These are phyloP conservation scores for Falco rusticolus DNA, from an alignment of 2,797 vertebrate genomes.

Conservation along the genomic window DNA sequence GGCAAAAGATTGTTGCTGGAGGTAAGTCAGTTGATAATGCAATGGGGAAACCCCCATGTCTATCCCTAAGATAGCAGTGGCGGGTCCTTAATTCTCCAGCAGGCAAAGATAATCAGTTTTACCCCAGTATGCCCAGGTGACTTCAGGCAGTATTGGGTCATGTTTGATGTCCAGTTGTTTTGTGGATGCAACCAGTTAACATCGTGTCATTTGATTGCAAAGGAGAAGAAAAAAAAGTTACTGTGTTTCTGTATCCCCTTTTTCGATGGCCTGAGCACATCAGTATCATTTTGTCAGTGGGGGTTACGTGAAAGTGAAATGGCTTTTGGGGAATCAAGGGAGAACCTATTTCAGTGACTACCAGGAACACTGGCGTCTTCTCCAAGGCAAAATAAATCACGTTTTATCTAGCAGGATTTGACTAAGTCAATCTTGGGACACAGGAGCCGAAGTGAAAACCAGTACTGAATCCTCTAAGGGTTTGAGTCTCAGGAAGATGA, in stretches of 20 bases:
- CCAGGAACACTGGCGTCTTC: background rate
- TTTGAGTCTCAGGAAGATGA: background rate
- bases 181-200: background rate
- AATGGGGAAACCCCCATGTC: accelerated
- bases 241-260: background rate
- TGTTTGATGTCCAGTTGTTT: background rate
- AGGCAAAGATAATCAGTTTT: background rate
- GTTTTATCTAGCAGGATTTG: background rate
- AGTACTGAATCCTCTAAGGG: background rate
- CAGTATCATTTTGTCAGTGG: background rate
- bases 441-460: background rate
- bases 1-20: background rate
- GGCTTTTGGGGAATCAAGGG: background rate
- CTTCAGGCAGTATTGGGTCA: background rate
- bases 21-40: background rate
- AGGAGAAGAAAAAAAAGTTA: background rate
- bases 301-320: background rate
- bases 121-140: background rate
- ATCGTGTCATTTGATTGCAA: background rate
- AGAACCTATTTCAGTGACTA: background rate
- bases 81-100: background rate
- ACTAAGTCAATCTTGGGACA: background rate
- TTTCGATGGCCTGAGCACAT: background rate
- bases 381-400: background rate
- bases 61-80: background rate